phyloP scores from a whole-genome alignment of 2,888 invertebrate species.

The Nomada hirtipes region DNA sequence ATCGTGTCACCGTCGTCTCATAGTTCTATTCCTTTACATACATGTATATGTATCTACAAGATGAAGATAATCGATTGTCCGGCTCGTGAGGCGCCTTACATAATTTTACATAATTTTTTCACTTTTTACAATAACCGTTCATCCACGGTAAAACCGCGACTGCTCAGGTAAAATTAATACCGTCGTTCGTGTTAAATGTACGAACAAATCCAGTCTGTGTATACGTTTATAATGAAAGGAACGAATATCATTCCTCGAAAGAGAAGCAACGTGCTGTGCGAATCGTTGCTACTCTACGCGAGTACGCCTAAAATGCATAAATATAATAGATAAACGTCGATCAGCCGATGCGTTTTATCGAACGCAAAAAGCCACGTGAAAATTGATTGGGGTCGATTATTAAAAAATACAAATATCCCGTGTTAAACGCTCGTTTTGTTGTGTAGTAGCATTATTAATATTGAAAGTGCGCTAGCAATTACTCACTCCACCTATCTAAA shows the following conservation, averaged over 20 bases:
- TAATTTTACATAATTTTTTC: conserved; percentile 15
- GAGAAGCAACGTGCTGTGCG: background rate
- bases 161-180: background rate
- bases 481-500: background rate
- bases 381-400: conserved; percentile 33
- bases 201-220: conserved; percentile 6
- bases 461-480: too few relatives aligned
- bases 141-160: background rate
- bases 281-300: conserved; percentile 4
- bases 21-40: conserved; percentile 40
- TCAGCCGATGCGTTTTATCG: background rate
- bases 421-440: conserved; percentile 51
- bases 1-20: conserved; percentile 66
- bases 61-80: conserved; percentile 48
- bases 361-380: conserved; percentile 12
- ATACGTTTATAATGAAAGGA: background rate
- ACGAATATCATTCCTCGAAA: conserved; percentile 15
- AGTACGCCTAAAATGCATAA: conserved; percentile 17
- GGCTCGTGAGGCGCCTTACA: conserved; percentile 30
- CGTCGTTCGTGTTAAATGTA: background rate
- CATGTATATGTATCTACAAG: conserved; percentile 18
- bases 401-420: conserved; percentile 73
- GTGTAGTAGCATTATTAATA: conserved; percentile 28
- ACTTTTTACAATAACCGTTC: background rate
- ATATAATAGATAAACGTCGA: conserved; percentile 15